Conservation (phyloP, 1,140 invertebrate species). For the Carposina sasakii region DNA sequence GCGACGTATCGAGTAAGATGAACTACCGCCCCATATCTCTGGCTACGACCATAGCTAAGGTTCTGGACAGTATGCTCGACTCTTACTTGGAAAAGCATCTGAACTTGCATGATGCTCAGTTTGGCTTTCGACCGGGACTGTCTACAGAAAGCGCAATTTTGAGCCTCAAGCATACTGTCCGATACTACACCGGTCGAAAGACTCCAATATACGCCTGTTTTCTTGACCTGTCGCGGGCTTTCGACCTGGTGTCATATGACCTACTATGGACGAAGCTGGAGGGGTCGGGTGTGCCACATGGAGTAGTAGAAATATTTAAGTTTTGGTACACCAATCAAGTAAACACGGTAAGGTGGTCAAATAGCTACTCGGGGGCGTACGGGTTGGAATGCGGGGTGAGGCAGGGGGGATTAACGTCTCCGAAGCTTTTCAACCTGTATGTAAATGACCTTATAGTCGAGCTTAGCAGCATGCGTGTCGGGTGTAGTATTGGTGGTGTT, state of each 20-base stretch:
- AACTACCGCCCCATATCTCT: slow-evolving; percentile 1
- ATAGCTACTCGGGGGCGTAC: no score
- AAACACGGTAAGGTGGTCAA: not conserved
- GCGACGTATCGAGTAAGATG: not conserved
- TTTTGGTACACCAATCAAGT: slow-evolving; percentile 1
- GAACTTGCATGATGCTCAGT: slow-evolving; percentile 2
- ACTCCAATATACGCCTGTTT: slow-evolving; percentile 4
- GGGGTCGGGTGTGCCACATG: not conserved
- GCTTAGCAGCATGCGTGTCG: no score
- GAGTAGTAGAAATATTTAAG: not conserved
- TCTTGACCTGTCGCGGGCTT: not conserved
- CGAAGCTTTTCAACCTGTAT: no score
- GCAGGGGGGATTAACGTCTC: no score
- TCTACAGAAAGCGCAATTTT: no score
- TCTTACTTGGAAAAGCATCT: not conserved
- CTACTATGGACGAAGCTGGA: slow-evolving; percentile 1
- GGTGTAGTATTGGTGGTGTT: no score
- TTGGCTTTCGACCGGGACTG: slow-evolving; percentile 1
- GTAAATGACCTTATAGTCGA: no score
- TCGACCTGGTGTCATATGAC: slow-evolving; percentile 2
- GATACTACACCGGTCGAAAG: not conserved
- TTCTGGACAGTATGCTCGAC: not conserved
- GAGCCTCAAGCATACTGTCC: not conserved
- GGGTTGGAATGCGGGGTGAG: no score
- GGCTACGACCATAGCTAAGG: not conserved